Conservation (phyloP, 2,797 vertebrate species). For the Helicolenus hilgendorfi region DNA sequence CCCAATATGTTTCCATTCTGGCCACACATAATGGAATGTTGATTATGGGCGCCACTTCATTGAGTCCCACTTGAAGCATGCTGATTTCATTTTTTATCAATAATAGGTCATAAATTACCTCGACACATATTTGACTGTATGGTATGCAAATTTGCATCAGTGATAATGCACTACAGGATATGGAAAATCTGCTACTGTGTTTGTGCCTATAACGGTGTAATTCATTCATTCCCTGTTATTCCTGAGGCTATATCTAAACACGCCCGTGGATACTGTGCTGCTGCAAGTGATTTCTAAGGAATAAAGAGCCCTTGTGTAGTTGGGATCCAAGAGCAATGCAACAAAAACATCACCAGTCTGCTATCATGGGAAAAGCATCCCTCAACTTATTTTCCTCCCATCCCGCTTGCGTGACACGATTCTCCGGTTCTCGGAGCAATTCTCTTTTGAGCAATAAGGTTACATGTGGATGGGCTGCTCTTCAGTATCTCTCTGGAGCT, state of each 20-base stretch:
- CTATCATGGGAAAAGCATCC: constrained; percentile 21
- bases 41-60: constrained; percentile 38
- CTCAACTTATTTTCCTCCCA: not conserved
- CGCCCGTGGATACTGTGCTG: not conserved
- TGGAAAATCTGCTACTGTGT: not conserved
- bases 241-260: constrained; percentile 14
- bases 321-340: constrained; percentile 29
- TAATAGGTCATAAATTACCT: constrained; percentile 63
- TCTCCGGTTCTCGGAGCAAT: not conserved
- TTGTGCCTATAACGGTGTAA: constrained; percentile 22
- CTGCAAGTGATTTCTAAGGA: constrained; percentile 16
- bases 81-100: constrained; percentile 58
- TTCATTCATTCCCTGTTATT: constrained; percentile 31
- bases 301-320: constrained; percentile 1
- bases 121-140: constrained; percentile 12
- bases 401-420: not conserved
- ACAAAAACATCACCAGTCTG: not conserved
- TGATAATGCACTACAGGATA: constrained; percentile 24
- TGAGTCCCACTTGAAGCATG: constrained; percentile 41
- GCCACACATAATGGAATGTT: constrained; percentile 44
- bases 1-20: constrained; percentile 56
- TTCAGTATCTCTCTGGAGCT: not conserved
- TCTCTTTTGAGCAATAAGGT: not conserved
- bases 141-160: constrained; percentile 27
- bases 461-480: not conserved